These are phyloP conservation scores for Lycocerus yunnanus DNA, from an alignment of 2,888 invertebrate genomes.

Conservation along the genomic window DNA sequence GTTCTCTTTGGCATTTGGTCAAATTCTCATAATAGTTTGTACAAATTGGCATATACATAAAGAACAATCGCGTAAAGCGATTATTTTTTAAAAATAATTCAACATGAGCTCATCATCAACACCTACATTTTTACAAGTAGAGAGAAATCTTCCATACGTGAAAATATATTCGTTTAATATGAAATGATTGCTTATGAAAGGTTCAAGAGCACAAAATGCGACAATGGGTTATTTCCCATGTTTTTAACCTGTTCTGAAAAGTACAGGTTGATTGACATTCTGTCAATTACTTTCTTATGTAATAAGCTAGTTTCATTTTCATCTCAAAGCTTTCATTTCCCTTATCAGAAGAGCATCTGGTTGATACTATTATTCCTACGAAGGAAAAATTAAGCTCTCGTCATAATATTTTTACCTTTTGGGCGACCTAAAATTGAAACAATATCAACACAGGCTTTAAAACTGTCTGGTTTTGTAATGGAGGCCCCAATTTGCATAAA, in stretches of 20 bases:
- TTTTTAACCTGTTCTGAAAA: background rate
- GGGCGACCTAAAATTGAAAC: background rate
- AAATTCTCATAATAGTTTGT: background rate
- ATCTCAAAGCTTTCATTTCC: background rate
- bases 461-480: background rate
- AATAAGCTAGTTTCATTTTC: background rate
- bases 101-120: background rate
- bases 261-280: background rate
- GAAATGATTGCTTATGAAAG: background rate
- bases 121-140: background rate
- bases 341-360: background rate
- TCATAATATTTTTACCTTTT: no score
- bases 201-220: background rate
- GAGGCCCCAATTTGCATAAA: background rate
- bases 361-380: no score
- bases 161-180: background rate
- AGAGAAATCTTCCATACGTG: background rate
- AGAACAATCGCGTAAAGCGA: background rate
- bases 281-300: background rate
- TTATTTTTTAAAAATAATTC: background rate
- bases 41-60: background rate
- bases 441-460: background rate
- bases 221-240: background rate
- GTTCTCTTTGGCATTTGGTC: background rate
- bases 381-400: no score